Evolutionary conservation across 2,113 vertebrate species (phyloP).

Genomic region (Sterrhoptilus dennistouni): DNA sequence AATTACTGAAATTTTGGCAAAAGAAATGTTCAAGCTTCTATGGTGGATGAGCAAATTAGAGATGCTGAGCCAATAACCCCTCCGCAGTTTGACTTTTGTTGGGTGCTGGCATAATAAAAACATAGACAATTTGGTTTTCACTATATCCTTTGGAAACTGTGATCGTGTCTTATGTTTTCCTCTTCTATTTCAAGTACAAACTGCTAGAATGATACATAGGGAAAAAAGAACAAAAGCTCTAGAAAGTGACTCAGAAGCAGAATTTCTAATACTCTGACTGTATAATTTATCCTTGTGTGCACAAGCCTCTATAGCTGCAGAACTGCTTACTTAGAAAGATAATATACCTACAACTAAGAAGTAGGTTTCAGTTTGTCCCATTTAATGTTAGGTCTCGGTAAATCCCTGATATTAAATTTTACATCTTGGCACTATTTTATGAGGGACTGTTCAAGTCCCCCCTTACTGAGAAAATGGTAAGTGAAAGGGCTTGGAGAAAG

Average conservation of each 20-base stretch:
- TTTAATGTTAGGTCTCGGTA: neutral
- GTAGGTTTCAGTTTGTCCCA: neutral
- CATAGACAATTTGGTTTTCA: neutral
- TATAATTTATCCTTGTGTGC: neutral
- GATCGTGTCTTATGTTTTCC: neutral
- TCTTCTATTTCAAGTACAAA: neutral
- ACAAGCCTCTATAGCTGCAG: neutral
- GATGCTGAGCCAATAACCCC: neutral
- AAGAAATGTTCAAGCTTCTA: neutral
- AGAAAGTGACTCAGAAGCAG: neutral
- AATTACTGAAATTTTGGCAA: conserved; percentile 17
- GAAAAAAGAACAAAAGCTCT: neutral
- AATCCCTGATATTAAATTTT: neutral
- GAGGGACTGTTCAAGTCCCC: neutral
- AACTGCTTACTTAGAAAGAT: neutral
- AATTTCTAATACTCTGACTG: neutral
- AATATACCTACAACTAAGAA: neutral
- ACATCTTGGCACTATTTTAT: neutral
- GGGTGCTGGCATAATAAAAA: neutral
- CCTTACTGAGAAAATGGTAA: neutral
- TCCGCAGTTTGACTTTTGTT: neutral
- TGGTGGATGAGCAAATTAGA: neutral
- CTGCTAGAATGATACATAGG: neutral
- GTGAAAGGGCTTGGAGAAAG: neutral
- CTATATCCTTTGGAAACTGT: neutral